A percentile compares a stretch with the other conserved stretches of the same genome.
Conservation (phyloP, 2,113 vertebrate species). For the Hippocampus guttulatus region DNA sequence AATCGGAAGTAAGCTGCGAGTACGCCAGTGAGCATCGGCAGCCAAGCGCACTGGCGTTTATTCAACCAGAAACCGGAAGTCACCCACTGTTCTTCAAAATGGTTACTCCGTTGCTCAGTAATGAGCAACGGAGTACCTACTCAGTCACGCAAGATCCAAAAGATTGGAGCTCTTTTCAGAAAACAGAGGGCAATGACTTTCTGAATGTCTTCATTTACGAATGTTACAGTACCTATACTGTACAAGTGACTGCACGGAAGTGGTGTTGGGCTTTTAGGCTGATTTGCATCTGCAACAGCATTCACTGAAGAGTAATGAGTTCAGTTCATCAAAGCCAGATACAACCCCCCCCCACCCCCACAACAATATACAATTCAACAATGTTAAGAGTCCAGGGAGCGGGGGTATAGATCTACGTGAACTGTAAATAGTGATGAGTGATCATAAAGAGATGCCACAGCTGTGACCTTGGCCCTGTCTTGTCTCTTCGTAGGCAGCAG, state of each 20-base stretch:
- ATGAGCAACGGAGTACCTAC: too few species aligned
- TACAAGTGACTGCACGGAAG: neutral
- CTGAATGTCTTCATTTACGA: neutral
- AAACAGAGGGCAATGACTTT: too few species aligned
- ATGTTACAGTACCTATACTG: too few species aligned
- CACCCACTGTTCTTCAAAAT: too few species aligned
- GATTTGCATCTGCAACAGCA: too few species aligned
- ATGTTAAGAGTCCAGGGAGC: neutral
- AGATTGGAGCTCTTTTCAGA: neutral
- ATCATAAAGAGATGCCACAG: constrained; percentile 45
- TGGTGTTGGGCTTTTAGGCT: neutral
- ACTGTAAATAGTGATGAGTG: constrained; percentile 49
- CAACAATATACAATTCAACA: neutral
- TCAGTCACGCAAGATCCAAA: neutral
- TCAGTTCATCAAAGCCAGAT: neutral
- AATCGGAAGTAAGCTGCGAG: too few species aligned
- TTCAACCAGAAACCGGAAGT: too few species aligned
- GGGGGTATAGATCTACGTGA: constrained; percentile 12
- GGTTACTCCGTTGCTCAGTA: too few species aligned
- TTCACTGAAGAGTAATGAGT: neutral
- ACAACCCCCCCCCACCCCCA: too few species aligned
- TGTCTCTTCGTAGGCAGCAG: constrained; percentile 48
- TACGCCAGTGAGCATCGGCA: too few species aligned
- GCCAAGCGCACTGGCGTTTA: too few species aligned
- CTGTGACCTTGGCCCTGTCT: constrained; percentile 60